Base-by-base conservation (phyloP, 2,888 invertebrate species). In the Drosophila greeni region DNA sequence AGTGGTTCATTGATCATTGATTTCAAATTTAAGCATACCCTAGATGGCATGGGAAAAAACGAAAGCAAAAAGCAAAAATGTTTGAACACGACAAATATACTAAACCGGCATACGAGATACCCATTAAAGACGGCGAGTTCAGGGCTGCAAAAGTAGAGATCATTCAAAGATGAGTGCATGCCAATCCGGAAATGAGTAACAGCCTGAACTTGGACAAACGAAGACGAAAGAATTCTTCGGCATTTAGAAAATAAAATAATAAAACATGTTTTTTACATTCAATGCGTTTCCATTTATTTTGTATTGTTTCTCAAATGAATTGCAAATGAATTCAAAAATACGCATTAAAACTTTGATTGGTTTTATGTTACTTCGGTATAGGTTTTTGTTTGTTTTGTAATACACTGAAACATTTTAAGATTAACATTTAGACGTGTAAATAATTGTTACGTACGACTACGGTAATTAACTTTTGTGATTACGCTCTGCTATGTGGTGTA, bases 401-500 rank as follows among this genome's bases (percentile, higher is more conserved):
- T 70, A 74, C 76, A 67, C 73, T 56, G 79, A 81, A 77, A 72
- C 75, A 72, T 78, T 53, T 73, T 75, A 52, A 26, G 75, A 73
- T 78, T 71, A 82, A 84, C 82, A 84, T 82, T 82, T 65, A 84
- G 84, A 84, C 70, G 79, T 79, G 84, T 82, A 81, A 82, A 81
- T 82, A 84, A 80, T 84, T 80, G 61, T 54, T 52, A 47, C 33
- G 23, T 51, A 37, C 31, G 34, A 23, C 56, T 54, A 36, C 57
- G 68, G 61, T 75, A 74, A 79, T 81, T 74, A 77, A 72, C 70
- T 67, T 64, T 40, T 40, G 40, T 49, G 43, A 48, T 61, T 56
- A 54, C 45, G 53, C 49, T 43, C 24, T 48, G 55, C 24, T 59
- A 33, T 51, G 37, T 54, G 59, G 23, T 61, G 48, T 55, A 34